Evolutionary conservation across 2,797 vertebrate species (phyloP), one percentile per base, ranked within the genome.

Genomic region (Hylomyscus alleni): DNA sequence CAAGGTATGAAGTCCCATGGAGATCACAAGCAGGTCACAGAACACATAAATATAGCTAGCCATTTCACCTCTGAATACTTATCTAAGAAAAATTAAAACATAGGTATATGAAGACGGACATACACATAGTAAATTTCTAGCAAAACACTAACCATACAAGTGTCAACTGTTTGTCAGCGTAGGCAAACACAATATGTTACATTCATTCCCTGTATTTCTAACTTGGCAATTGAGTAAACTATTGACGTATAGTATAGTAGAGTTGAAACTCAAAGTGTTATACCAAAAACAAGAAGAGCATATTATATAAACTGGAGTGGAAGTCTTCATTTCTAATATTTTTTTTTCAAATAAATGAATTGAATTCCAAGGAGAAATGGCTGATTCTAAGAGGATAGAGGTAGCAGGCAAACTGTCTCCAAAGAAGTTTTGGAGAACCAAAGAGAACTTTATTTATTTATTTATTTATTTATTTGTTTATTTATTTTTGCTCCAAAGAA

Each of bases 271-370:
- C 78, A 85, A 95, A 76, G 54, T 85, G 81, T 69, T 84, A 44
- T 29, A 81, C n/a, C 86, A 93, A 91, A 80, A 65, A 67, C 52
- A 92, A 87, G 76, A 89, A 91, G 84, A 83, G 5, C 1, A 84
- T 9, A 77, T 34, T 62, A 62, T 24, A 60, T 62, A 77, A 76
- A 50, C 40, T 62, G 8, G 3, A 89, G 47, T 62, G 40, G 29
- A 95, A 52, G 77, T 56, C 15, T 54, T 94, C 11, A 67, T 77
- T 82, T 91, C 17, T 73, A 88, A 44, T 75, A 47, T 73, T 87
- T 54, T 11, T 83, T 82, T 47, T 90, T 60, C 80, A 47, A 24
- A 34, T 34, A 76, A 40, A 75, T 34, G 4, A n/a, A 40, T 13
- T 34, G 26, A 67, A 69, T 60, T 76, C 19, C 40, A 44, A 40